These are phyloP conservation scores for Uloborus diversus DNA, from an alignment of 1,140 invertebrate genomes.

Conservation along the genomic window DNA sequence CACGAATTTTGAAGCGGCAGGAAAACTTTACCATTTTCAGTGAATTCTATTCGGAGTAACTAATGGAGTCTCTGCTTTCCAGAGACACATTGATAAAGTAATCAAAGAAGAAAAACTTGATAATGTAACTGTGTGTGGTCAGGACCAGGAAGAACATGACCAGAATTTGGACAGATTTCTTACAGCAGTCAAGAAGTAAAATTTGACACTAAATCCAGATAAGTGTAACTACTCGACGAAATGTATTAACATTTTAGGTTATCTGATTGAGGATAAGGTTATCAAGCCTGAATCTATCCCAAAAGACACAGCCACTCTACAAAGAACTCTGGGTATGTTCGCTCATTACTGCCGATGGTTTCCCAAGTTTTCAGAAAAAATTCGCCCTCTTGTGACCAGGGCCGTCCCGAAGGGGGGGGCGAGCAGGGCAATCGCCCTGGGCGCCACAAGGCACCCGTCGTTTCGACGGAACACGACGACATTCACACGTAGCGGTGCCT, in stretches of 20 bases:
- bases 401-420: too few species aligned
- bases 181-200: not conserved
- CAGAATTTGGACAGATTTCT: slow-evolving; percentile 16
- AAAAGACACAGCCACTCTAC: not conserved
- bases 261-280: slow-evolving; percentile 1
- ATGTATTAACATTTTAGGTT: slow-evolving; percentile 48
- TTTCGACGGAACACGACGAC: too few species aligned
- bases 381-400: not conserved
- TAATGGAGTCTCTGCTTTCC: slow-evolving; percentile 60
- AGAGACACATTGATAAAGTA: slow-evolving; percentile 63
- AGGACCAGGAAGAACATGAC: slow-evolving; percentile 42
- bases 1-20: slow-evolving; percentile 60
- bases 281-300: slow-evolving; percentile 47
- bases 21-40: slow-evolving; percentile 61
- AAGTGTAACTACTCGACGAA: not conserved
- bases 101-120: slow-evolving; percentile 61
- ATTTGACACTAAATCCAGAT: slow-evolving; percentile 7
- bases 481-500: too few species aligned
- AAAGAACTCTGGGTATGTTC: slow-evolving; percentile 17
- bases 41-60: slow-evolving; percentile 64
- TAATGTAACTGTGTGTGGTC: slow-evolving; percentile 53
- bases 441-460: too few species aligned
- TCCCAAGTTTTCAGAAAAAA: not conserved
- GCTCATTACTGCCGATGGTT: not conserved
- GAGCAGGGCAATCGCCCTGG: too few species aligned